phyloP scores from a whole-genome alignment of 2,113 vertebrate genomes.

The Ameiurus melas region DNA sequence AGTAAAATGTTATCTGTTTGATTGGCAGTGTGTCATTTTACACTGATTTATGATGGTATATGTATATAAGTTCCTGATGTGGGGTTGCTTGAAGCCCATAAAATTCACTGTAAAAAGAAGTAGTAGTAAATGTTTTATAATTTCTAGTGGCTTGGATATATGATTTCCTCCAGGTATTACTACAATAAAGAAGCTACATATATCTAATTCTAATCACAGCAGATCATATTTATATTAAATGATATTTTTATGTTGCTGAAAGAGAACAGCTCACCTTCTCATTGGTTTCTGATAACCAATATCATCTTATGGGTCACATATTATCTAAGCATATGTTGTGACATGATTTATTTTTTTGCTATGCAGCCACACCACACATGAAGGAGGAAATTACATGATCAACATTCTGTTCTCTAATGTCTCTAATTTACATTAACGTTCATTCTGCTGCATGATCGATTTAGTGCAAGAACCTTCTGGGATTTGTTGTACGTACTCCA shows the following conservation, averaged over 20 bases:
- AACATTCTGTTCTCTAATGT: background rate
- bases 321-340: background rate
- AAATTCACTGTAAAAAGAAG: slow-evolving; percentile 48
- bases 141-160: slow-evolving; percentile 13
- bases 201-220: background rate
- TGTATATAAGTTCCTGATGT: slow-evolving; percentile 32
- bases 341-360: background rate
- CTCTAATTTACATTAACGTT: slow-evolving; percentile 67
- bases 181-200: background rate
- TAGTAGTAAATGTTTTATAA: slow-evolving; percentile 41
- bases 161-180: background rate
- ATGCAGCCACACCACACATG: background rate
- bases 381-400: background rate
- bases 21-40: slow-evolving; percentile 19
- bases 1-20: background rate
- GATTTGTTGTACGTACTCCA: slow-evolving; percentile 49
- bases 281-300: background rate
- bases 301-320: background rate
- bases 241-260: background rate
- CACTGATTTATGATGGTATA: slow-evolving; percentile 37
- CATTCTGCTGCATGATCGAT: slow-evolving; percentile 65
- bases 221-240: background rate
- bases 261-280: background rate
- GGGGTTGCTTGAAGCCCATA: slow-evolving; percentile 44
- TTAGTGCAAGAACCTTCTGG: slow-evolving; percentile 63